phyloP scores from a whole-genome alignment of 1,140 invertebrate species.

The Chironomus striatipennis region DNA sequence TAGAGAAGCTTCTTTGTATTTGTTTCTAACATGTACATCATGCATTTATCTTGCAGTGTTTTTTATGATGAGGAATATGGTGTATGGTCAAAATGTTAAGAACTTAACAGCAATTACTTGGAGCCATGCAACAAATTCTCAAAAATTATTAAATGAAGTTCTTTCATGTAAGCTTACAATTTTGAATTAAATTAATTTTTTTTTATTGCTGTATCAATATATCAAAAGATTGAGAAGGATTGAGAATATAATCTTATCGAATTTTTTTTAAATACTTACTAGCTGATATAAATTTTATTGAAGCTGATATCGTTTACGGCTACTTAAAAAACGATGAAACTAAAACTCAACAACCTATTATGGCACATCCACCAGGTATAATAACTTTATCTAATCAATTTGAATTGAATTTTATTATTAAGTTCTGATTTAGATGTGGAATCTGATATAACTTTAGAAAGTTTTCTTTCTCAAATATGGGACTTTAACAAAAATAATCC shows the following conservation, averaged over 20 bases:
- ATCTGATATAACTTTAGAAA: slow-evolving; percentile 67
- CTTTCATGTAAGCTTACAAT: slow-evolving; percentile 45
- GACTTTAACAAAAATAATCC: slow-evolving; percentile 39
- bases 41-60: too few species aligned
- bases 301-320: slow-evolving; percentile 77
- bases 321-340: slow-evolving; percentile 36
- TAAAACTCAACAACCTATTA: slow-evolving; percentile 56
- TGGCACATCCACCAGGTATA: slow-evolving; percentile 72
- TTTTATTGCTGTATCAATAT: too few species aligned
- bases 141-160: slow-evolving; percentile 49
- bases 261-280: slow-evolving; percentile 30
- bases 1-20: too few species aligned
- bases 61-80: too few species aligned
- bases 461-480: slow-evolving; percentile 56
- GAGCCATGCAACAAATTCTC: slow-evolving; percentile 74
- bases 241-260: not conserved
- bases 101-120: slow-evolving; percentile 70
- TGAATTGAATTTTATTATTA: not conserved
- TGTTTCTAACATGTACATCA: too few species aligned
- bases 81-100: not conserved
- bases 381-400: not conserved
- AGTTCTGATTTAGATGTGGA: slow-evolving; percentile 28
- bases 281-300: slow-evolving; percentile 71
- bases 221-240: not conserved
- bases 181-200: too few species aligned